A percentile compares a stretch with the other conserved stretches of the same genome.
phyloP scores from a whole-genome alignment of 2,113 vertebrate genomes.

The Ornithorhynchus anatinus region DNA sequence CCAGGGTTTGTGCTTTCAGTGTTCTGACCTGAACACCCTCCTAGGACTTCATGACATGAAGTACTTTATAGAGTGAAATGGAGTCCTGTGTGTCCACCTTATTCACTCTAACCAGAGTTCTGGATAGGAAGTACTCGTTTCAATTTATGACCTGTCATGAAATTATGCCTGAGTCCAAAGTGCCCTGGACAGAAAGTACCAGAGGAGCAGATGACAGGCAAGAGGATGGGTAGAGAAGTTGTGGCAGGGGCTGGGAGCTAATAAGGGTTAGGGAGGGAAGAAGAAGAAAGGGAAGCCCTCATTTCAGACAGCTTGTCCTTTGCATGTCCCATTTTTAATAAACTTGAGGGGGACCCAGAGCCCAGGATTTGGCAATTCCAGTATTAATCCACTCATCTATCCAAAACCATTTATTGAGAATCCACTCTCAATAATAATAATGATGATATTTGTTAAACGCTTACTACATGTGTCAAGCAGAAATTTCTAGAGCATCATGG shows the following conservation, averaged over 20 bases:
- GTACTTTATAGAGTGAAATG: background rate
- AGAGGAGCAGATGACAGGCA: background rate
- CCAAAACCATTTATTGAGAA: no score
- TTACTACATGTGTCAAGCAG: no score
- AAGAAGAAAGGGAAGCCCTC: no score
- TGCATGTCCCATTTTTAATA: background rate
- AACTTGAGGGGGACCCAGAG: background rate
- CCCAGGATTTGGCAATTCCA: no score
- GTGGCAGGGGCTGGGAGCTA: no score
- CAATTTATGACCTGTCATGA: slow-evolving; percentile 10
- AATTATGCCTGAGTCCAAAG: slow-evolving; percentile 16
- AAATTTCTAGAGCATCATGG: no score
- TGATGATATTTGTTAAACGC: no score
- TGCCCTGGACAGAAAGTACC: slow-evolving; percentile 22
- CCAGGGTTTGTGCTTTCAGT: background rate
- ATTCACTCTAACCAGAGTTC: background rate
- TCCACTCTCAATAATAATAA: no score
- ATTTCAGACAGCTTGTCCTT: slow-evolving; percentile 20
- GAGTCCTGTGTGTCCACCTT: background rate
- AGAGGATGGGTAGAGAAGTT: no score
- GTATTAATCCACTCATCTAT: no score
- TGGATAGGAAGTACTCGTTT: background rate
- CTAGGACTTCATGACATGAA: background rate
- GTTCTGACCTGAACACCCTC: background rate
- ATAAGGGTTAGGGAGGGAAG: no score